A percentile compares a stretch with the other conserved stretches of the same genome.
phyloP scores from a whole-genome alignment of 2,113 vertebrate genomes.

The Perca schrenkii region DNA sequence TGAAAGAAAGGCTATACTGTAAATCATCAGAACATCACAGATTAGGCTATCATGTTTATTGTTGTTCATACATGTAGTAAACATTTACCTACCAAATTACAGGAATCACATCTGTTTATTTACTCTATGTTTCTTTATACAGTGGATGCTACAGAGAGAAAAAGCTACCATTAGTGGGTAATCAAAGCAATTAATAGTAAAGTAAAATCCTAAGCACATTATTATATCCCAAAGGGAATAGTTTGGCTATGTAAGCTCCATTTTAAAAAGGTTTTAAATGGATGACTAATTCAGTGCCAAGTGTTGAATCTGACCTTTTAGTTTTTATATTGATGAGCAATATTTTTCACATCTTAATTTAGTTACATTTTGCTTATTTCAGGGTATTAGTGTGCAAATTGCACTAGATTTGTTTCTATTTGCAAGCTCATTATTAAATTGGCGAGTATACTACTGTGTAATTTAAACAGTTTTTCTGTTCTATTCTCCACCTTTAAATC shows the following conservation, averaged over 20 bases:
- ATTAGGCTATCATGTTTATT: background rate
- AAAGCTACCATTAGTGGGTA: conserved; percentile 6
- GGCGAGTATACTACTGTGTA: background rate
- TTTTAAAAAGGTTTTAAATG: conserved; percentile 31
- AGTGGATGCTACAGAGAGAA: background rate
- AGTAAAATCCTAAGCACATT: conserved; percentile 25
- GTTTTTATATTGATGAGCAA: conserved; percentile 24
- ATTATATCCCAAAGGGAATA: conserved; percentile 28
- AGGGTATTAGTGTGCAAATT: conserved; percentile 30
- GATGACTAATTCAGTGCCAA: conserved; percentile 34
- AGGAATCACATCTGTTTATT: background rate
- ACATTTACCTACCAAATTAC: background rate
- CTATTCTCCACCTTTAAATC: background rate
- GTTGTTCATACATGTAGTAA: background rate
- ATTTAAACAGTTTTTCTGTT: conserved; percentile 15
- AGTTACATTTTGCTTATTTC: conserved; percentile 18
- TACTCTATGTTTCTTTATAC: background rate
- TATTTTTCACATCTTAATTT: conserved; percentile 35
- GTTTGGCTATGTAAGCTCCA: conserved; percentile 3
- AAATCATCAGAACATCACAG: background rate
- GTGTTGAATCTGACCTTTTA: conserved; percentile 40
- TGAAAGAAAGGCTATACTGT: background rate
- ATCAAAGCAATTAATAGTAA: conserved; percentile 33
- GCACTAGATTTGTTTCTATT: conserved; percentile 10
- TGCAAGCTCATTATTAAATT: conserved; percentile 12